Evolutionary conservation across 2,888 invertebrate genomes (phyloP).

Genomic region (Drosophila paracracens): DNA sequence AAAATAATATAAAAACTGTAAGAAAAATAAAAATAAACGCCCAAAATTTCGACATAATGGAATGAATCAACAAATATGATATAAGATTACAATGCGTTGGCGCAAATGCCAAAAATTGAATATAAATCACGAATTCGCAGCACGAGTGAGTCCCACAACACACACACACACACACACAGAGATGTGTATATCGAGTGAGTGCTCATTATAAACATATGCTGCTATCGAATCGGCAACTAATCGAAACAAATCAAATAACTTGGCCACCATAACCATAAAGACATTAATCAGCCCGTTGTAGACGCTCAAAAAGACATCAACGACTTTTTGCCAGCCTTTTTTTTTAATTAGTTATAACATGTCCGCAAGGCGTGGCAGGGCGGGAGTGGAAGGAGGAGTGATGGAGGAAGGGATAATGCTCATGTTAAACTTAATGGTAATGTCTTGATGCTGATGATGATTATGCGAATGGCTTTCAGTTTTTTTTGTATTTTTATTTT

Average conservation of each 20-base stretch:
- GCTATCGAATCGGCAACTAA: conserved; percentile 11
- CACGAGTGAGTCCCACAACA: neutral
- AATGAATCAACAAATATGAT: conserved; percentile 25
- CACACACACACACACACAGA: neutral
- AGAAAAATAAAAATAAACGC: neutral
- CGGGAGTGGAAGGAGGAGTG: conserved; percentile 31
- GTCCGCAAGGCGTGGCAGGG: conserved; percentile 11
- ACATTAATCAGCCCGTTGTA: conserved; percentile 42
- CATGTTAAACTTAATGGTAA: conserved; percentile 20
- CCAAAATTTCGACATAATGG: conserved; percentile 28
- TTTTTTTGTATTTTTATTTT: neutral
- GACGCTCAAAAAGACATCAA: conserved; percentile 41
- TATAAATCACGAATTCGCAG: conserved; percentile 31
- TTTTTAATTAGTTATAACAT: conserved; percentile 55
- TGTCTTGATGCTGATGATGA: conserved; percentile 11
- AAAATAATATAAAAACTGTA: neutral
- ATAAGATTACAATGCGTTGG: conserved; percentile 34
- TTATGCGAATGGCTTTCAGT: conserved; percentile 17
- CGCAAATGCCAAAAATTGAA: conserved; percentile 32
- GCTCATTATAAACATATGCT: conserved; percentile 35
- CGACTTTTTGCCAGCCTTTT: conserved; percentile 26
- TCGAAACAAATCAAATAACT: conserved; percentile 28
- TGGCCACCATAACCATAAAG: conserved; percentile 27
- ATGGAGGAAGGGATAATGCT: conserved; percentile 6
- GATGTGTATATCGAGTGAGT: conserved; percentile 19